Evolutionary conservation across 2,113 vertebrate species (phyloP).

Genomic region (Semicossyphus pulcher): DNA sequence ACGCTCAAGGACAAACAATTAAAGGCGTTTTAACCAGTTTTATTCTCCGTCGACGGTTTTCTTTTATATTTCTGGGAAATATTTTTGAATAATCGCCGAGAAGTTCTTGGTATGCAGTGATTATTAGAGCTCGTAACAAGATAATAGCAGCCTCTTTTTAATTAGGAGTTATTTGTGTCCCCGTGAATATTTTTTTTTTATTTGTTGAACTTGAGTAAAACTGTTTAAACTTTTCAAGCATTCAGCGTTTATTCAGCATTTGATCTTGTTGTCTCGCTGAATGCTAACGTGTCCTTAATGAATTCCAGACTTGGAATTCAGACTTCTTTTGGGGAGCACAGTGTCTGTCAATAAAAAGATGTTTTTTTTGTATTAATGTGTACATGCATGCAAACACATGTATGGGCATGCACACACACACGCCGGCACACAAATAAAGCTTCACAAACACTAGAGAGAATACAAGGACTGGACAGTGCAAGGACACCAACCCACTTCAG

Average conservation of each 20-base stretch:
- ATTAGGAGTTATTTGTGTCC: conserved; percentile 47
- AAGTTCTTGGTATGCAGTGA: conserved; percentile 27
- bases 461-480: conserved; percentile 75
- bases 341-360: conserved; percentile 60
- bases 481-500: conserved; percentile 76
- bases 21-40: conserved; percentile 61
- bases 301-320: conserved; percentile 61
- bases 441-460: conserved; percentile 69
- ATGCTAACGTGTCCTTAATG: conserved; percentile 63
- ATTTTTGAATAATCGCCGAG: conserved; percentile 34
- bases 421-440: conserved; percentile 31
- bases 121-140: conserved; percentile 40
- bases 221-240: conserved; percentile 63
- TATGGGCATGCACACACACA: conserved; percentile 21
- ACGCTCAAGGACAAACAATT: conserved; percentile 71
- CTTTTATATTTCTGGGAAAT: conserved; percentile 29
- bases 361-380: conserved; percentile 45
- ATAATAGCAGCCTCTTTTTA: conserved; percentile 47
- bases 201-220: conserved; percentile 51
- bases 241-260: conserved; percentile 60
- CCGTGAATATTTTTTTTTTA: conserved; percentile 47
- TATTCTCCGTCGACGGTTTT: conserved; percentile 39
- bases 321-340: conserved; percentile 56
- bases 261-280: conserved; percentile 64
- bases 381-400: conserved; percentile 51